A percentile compares a stretch with the other conserved stretches of the same genome.
These are phyloP conservation scores for Bombus ignitus DNA, from an alignment of 1,140 invertebrate species.

Conservation along the genomic window DNA sequence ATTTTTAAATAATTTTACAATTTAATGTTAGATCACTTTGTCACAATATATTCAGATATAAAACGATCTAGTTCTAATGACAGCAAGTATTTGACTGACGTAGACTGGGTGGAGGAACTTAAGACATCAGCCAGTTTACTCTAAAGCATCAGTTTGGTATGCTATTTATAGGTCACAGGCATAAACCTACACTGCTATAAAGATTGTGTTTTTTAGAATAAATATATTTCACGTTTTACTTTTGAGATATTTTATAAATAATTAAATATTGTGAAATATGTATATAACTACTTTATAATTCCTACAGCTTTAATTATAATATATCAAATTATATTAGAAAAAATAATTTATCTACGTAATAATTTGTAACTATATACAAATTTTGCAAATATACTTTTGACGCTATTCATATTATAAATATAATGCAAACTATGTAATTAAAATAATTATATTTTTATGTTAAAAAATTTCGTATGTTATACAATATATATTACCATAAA, in stretches of 20 bases:
- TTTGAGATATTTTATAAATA: conserved; percentile 17
- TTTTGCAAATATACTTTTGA: not conserved
- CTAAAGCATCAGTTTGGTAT: conserved; percentile 71
- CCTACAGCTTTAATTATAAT: not conserved
- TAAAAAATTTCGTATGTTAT: conserved; percentile 10
- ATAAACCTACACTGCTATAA: conserved; percentile 71
- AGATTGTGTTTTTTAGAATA: conserved; percentile 60
- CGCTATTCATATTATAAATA: not conserved
- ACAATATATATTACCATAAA: not conserved
- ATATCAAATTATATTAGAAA: not conserved
- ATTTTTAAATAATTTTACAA: not conserved
- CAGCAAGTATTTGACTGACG: conserved; percentile 79
- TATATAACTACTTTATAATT: not conserved
- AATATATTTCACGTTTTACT: conserved; percentile 43
- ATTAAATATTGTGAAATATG: conserved; percentile 33
- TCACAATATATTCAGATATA: conserved; percentile 13
- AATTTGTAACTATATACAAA: not conserved
- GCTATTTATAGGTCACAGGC: conserved; percentile 79
- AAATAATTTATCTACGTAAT: not conserved
- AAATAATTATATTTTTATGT: not conserved
- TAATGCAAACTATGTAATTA: not conserved
- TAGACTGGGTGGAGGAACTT: conserved; percentile 69
- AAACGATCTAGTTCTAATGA: conserved; percentile 68
- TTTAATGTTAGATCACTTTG: not conserved
- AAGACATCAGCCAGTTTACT: conserved; percentile 74